Percentiles rank a stretch among this genome's conserved stretches.
These are phyloP conservation scores for Ispidina lecontei DNA, from an alignment of 2,797 vertebrate genomes.

Conservation along the genomic window DNA sequence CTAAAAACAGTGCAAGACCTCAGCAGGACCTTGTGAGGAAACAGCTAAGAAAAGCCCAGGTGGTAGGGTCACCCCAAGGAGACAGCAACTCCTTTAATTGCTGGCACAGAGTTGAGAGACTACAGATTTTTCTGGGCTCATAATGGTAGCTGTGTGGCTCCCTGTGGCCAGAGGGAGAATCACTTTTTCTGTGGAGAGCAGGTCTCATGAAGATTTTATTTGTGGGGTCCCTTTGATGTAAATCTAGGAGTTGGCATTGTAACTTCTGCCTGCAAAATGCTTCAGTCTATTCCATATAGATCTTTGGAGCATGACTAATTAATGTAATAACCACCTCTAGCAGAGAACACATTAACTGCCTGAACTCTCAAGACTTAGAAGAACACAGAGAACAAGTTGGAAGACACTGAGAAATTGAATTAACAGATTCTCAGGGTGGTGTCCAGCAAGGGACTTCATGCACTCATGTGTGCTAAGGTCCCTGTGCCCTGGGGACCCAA, in stretches of 20 bases:
- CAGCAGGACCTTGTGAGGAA: not conserved
- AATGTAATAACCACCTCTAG: slow-evolving; percentile 18
- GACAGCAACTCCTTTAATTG: not conserved
- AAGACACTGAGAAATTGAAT: not conserved
- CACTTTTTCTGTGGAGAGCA: not conserved
- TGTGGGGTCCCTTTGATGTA: not conserved
- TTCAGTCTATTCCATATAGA: not conserved
- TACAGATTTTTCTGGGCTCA: not conserved
- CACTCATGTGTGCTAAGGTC: not conserved
- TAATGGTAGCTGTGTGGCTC: not conserved
- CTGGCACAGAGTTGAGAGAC: not conserved
- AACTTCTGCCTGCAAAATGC: not conserved
- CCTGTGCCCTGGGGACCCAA: not conserved
- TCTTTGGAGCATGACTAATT: slow-evolving; percentile 7
- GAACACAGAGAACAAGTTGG: not conserved
- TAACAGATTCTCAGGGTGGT: slow-evolving; percentile 8
- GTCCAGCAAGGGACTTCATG: not conserved
- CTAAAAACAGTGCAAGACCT: not conserved
- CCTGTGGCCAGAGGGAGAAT: slow-evolving; percentile 17
- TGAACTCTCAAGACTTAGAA: not conserved
- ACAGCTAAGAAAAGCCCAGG: not conserved
- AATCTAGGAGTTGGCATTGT: not conserved
- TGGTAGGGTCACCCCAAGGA: not conserved
- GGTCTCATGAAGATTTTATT: not conserved
- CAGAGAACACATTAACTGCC: slow-evolving; percentile 24